Percentiles rank a stretch among this genome's conserved stretches.
Evolutionary conservation across 2,797 vertebrate genomes (phyloP).

Genomic region (Liasis olivaceus): DNA sequence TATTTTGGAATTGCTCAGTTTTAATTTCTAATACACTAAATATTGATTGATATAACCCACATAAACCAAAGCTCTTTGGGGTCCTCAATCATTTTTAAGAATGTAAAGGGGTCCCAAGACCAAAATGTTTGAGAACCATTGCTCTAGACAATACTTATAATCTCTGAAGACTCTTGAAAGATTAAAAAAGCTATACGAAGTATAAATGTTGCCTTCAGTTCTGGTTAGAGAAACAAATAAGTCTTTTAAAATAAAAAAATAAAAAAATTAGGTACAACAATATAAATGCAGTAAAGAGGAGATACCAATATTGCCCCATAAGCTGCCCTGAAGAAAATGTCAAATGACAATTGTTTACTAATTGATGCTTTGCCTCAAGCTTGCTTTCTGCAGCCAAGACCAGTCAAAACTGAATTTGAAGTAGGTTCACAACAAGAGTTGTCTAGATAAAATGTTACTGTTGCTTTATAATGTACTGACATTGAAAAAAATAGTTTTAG

Average conservation of each 20-base stretch:
- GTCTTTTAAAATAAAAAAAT: not conserved
- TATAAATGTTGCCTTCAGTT: not conserved
- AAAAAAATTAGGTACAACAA: not conserved
- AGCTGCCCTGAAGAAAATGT: conserved; percentile 27
- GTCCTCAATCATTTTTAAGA: not conserved
- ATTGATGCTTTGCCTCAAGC: conserved; percentile 30
- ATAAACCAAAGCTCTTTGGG: too few species aligned
- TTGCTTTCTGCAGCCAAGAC: conserved; percentile 30
- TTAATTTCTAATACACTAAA: not conserved
- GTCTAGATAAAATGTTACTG: conserved; percentile 1
- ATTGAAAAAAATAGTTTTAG: conserved; percentile 8
- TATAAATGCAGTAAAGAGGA: conserved; percentile 27
- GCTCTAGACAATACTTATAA: not conserved
- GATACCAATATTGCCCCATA: conserved; percentile 14
- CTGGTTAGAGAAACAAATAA: conserved; percentile 1
- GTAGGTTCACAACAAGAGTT: not conserved
- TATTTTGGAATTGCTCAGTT: not conserved
- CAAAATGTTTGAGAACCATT: not conserved
- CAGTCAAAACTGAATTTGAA: not conserved
- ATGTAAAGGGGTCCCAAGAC: not conserved
- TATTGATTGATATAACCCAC: not conserved
- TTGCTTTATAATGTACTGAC: not conserved
- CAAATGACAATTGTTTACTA: conserved; percentile 43
- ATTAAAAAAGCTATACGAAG: conserved; percentile 6
- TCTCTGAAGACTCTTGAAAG: not conserved